Evolutionary conservation across 2,113 vertebrate species (phyloP), one percentile per base, ranked within the genome.

Genomic region (Toxotes chatareus): DNA sequence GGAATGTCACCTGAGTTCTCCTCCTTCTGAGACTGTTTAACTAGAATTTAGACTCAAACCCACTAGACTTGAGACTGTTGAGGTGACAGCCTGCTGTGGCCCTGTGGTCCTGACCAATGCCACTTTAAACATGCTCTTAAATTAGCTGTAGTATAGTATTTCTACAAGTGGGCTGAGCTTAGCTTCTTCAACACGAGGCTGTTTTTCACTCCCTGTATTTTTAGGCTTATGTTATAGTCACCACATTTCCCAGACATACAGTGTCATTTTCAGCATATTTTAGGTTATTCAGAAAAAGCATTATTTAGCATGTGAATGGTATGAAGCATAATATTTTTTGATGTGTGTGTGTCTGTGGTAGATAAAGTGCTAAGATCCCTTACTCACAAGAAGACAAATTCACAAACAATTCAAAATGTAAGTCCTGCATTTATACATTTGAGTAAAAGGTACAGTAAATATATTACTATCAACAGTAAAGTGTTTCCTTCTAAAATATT

Each of bases 61-160:
- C 1, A 32, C 1, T 10, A 49, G 16, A 40, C 32, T 17, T n/a
- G 6, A 60, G 8, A 32, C 21, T 6, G 27, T 10, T 16, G 10
- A 14, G 27, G 46, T 12, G n/a, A 19, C 32, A 5, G 13, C 36
- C 59, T 0, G 21, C 40, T 40, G 63, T 38, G 67, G 14, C 32
- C 17, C 51, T 3, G 23, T 38, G 67, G 14, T 42, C 17, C 51
- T 3, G 23, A 44, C 6, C n/a, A 3, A 10, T n/a, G 38, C 21
- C 36, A 13, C 16, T 8, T 32, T 0, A 61, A 64, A 60, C 19
- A 2, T 46, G 67, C 53, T 78, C 83, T 38, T 75, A 80, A 87
- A 80, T 85, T 87, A 87, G 76, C 82, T 44, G 67, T 8, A 49
- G 76, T 23, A 1, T 87, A 55, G 36, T 38, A 12, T 87, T 85